Evolutionary conservation across 1,140 invertebrate genomes (phyloP).

Genomic region (Ceratina calcarata): DNA sequence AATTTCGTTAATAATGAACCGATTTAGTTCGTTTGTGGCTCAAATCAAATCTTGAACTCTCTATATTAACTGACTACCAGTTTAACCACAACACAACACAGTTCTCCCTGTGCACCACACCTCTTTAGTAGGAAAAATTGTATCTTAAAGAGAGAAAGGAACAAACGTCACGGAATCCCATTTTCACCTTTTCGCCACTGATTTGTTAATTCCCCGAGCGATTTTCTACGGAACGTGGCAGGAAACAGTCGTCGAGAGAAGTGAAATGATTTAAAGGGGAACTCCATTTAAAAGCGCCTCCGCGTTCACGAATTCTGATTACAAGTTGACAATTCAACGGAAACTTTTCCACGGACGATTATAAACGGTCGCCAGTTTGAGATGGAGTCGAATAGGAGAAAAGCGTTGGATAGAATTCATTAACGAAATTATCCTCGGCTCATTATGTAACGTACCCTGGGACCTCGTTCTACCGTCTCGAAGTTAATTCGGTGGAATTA

Average conservation of each 20-base stretch:
- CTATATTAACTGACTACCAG: no score
- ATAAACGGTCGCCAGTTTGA: background rate
- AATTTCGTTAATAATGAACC: no score
- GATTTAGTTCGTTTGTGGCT: no score
- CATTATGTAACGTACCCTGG: conserved; percentile 4
- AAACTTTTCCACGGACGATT: background rate
- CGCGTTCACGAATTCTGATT: conserved; percentile 18
- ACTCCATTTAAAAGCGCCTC: conserved; percentile 4
- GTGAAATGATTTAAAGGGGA: conserved; percentile 23
- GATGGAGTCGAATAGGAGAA: background rate
- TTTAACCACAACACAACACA: no score
- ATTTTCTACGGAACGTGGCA: background rate
- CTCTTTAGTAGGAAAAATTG: no score
- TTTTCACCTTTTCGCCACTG: no score
- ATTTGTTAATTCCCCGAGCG: background rate
- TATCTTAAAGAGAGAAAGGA: no score
- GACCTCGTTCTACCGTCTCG: background rate
- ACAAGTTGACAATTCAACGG: conserved; percentile 22
- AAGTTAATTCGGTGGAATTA: background rate
- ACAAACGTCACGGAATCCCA: no score
- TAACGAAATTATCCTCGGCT: conserved; percentile 22
- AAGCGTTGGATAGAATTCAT: conserved; percentile 3
- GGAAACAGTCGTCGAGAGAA: background rate
- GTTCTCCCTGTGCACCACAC: no score
- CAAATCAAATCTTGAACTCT: no score